Conservation (phyloP, 2,888 invertebrate species). For the Lasioglossum calceatum region DNA sequence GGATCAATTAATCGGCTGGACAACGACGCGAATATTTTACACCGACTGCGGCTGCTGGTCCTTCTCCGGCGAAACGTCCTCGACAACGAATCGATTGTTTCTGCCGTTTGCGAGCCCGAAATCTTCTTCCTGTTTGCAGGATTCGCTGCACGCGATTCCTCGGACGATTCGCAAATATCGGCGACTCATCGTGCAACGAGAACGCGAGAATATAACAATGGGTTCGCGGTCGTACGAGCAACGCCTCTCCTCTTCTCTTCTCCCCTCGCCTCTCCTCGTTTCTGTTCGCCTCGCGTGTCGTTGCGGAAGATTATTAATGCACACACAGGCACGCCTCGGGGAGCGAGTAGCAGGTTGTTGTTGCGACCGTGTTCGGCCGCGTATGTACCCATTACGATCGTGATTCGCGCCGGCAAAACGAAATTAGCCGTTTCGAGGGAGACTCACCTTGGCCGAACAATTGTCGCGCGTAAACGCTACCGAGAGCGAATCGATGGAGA, state of each 20-base stretch:
- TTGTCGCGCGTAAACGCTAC: conserved; percentile 11
- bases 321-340: conserved; percentile 6
- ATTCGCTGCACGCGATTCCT: neutral
- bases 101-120: neutral
- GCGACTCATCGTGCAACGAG: neutral
- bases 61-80: neutral
- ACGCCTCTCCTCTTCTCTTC: neutral
- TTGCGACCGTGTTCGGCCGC: conserved; percentile 20
- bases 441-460: neutral
- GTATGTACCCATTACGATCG: conserved; percentile 20
- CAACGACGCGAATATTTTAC: no score
- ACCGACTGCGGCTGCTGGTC: no score
- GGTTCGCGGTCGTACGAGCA: conserved; percentile 1
- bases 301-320: conserved; percentile 45
- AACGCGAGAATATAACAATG: neutral
- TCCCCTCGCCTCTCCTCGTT: neutral
- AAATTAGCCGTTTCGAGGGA: neutral
- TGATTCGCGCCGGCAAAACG: neutral
- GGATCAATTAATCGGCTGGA: neutral
- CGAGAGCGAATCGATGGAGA: conserved; percentile 4
- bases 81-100: neutral
- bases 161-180: neutral
- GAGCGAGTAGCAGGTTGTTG: conserved; percentile 18
- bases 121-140: neutral
- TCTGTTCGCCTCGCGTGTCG: conserved; percentile 36